Base-by-base conservation (phyloP, 2,797 vertebrate genomes). In the Percopsis omiscomaycus region DNA sequence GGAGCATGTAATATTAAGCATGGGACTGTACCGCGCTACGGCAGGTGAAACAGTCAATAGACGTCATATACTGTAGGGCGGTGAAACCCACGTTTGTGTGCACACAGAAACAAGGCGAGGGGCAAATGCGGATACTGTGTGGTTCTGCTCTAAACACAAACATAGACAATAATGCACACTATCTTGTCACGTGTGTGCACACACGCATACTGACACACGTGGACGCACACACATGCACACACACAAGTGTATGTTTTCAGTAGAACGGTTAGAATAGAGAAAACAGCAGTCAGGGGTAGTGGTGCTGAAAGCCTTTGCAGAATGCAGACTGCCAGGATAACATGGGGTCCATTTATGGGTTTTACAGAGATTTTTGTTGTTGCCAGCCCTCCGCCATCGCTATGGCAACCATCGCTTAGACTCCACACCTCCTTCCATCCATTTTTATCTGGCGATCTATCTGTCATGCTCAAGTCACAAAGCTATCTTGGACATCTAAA, bases 1-100 rank as follows among this genome's bases (percentile, higher is more conserved):
- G 69, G n/a, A 59, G 64, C 3, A 57, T 71, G 73, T 77, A 60
- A 78, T 73, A 76, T 64, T 48, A 46, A 66, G 3, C 12, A 50
- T 42, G 10, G 37, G 29, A 27, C 47, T 48, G 55, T 53, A 59
- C 54, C 2, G 32, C 55, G 9, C 37, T 42, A 9, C 6, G 37
- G 37, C 27, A 37, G 30, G 9, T 55, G 54, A 55, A 29, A 56
- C 53, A n/a, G 37, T 1, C 55, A 61, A 37, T 13, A 52, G 51
- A 30, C 44, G 59, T 72, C 57, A 58, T 72, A 52, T 59, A 42
- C 37, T 42, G 37, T 42, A 42, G 4, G 37, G 9, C 9, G 37
- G 37, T 15, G 47, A 48, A 15, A 48, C 12, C 2, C 12, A 4
- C n/a, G 4, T 48, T 48, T 48, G 15, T 15, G 11, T 14, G 13